These are phyloP conservation scores for Athene noctua DNA, from an alignment of 2,113 vertebrate genomes.

Conservation along the genomic window DNA sequence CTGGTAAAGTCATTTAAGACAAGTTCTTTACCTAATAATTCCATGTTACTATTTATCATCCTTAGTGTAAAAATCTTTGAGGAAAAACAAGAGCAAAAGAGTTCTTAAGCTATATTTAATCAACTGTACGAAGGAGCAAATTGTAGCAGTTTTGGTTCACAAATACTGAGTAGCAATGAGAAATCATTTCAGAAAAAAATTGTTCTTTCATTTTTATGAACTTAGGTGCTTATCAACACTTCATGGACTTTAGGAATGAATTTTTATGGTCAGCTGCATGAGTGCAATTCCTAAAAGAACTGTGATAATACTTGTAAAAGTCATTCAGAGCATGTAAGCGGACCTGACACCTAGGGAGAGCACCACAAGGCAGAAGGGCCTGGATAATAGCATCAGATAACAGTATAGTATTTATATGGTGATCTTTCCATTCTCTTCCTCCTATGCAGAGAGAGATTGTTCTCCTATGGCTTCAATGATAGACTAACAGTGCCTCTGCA, in stretches of 20 bases:
- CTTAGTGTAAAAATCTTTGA: background rate
- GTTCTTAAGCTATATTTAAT: background rate
- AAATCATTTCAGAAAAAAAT: background rate
- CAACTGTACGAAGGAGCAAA: background rate
- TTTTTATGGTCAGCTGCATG: slow-evolving; percentile 9
- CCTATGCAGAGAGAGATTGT: background rate
- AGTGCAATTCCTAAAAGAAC: background rate
- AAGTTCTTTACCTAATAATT: background rate
- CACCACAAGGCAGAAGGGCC: background rate
- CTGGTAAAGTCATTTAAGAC: background rate
- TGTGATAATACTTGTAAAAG: background rate
- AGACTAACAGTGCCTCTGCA: background rate
- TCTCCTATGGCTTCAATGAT: background rate
- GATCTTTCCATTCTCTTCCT: slow-evolving; percentile 22
- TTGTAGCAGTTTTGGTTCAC: background rate
- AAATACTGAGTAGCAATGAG: background rate
- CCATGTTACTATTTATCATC: background rate
- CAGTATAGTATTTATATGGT: background rate
- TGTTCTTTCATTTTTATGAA: slow-evolving; percentile 1
- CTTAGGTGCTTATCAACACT: background rate
- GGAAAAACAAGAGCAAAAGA: background rate
- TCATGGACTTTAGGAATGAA: background rate
- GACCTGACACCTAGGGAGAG: background rate
- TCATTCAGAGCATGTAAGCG: background rate
- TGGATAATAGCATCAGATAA: background rate